Percentiles rank a stretch among this genome's conserved stretches.
These are phyloP conservation scores for Brotula barbata DNA, from an alignment of 2,797 vertebrate species.

Conservation along the genomic window DNA sequence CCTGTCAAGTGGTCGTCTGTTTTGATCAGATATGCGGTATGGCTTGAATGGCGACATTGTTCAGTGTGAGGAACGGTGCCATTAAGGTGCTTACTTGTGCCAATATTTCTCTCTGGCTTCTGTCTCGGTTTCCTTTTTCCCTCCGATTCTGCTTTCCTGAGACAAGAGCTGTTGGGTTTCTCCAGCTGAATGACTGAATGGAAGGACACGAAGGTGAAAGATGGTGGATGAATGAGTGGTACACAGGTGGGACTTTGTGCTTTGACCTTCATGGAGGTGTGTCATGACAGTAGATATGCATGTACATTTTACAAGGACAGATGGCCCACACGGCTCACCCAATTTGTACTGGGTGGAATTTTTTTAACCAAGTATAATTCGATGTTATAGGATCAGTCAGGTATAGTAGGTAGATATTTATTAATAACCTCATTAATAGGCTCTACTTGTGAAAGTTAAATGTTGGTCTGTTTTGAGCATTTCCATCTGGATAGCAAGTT, in stretches of 20 bases:
- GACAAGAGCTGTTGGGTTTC: not conserved
- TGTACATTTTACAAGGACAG: not conserved
- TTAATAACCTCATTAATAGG: no score
- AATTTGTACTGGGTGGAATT: no score
- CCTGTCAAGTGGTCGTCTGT: constrained; percentile 31
- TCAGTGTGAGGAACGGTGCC: constrained; percentile 21
- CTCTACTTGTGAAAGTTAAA: no score
- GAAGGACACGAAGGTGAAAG: constrained; percentile 10
- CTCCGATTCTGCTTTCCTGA: constrained; percentile 1
- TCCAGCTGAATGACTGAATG: constrained; percentile 2
- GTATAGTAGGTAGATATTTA: no score
- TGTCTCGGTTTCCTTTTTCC: not conserved
- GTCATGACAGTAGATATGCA: not conserved
- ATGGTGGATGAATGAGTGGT: not conserved
- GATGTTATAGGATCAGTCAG: no score
- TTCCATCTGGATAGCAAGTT: no score
- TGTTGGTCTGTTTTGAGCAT: no score
- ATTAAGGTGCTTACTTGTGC: constrained; percentile 18
- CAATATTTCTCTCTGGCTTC: constrained; percentile 32
- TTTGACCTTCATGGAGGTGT: not conserved
- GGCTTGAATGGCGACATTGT: constrained; percentile 61
- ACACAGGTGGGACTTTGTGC: not conserved
- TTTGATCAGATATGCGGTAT: constrained; percentile 48
- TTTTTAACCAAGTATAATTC: no score
- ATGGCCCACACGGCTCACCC: no score